These are phyloP conservation scores for Chrysopa pallens DNA, from an alignment of 1,140 invertebrate genomes.

Conservation along the genomic window DNA sequence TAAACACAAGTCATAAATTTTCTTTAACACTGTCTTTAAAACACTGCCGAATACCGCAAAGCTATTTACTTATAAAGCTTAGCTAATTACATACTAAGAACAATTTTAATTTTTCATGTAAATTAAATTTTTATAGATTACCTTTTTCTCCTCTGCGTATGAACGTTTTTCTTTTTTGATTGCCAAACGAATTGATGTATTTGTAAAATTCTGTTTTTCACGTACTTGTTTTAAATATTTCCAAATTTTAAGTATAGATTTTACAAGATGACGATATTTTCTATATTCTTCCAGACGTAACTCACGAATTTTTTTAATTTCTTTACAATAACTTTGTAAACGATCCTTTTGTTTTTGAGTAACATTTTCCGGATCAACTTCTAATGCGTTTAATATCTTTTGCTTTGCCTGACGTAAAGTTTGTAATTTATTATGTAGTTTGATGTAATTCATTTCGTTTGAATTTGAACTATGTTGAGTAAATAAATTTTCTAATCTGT, in stretches of 20 bases:
- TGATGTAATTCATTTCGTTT: constrained; percentile 11
- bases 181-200: constrained; percentile 19
- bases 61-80: no score
- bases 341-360: not conserved
- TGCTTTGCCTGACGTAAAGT: constrained; percentile 16
- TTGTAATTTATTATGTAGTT: constrained; percentile 18
- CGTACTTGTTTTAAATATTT: constrained; percentile 20
- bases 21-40: no score
- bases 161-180: constrained; percentile 16
- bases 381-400: constrained; percentile 8
- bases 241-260: constrained; percentile 20
- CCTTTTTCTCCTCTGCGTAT: constrained; percentile 10
- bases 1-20: no score
- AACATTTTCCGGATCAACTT: constrained; percentile 3
- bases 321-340: constrained; percentile 9
- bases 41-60: no score
- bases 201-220: constrained; percentile 16
- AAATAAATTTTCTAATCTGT: constrained; percentile 18
- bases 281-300: constrained; percentile 19
- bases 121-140: no score
- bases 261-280: constrained; percentile 14
- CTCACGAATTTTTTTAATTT: constrained; percentile 18
- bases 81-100: no score
- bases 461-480: constrained; percentile 16
- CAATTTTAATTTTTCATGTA: no score